Percentiles rank a stretch among this genome's conserved stretches.
Conservation (phyloP, 1,140 invertebrate genomes). For the Grapholita molesta region DNA sequence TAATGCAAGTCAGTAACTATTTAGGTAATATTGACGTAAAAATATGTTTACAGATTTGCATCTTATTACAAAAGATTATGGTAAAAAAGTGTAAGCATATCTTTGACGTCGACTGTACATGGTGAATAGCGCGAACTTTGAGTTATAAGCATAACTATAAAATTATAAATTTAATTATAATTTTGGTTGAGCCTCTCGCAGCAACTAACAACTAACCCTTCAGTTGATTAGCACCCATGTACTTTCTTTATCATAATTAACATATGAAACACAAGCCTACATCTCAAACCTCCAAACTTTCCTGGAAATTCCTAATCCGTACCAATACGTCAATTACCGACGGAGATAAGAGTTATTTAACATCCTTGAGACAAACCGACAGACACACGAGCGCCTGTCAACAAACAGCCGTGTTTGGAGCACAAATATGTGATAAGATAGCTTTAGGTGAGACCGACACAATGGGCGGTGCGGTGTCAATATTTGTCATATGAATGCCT, state of each 20-base stretch:
- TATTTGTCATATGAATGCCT: constrained; percentile 69
- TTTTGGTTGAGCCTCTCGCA: too few relatives aligned
- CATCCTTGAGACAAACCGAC: constrained; percentile 54
- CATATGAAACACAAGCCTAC: neutral
- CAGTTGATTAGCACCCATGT: neutral
- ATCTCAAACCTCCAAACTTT: constrained; percentile 25
- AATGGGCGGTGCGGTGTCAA: constrained; percentile 63
- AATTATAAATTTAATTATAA: too few relatives aligned
- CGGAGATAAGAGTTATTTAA: constrained; percentile 49
- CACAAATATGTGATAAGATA: constrained; percentile 72
- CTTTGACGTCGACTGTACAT: too few relatives aligned
- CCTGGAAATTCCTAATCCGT: constrained; percentile 45
- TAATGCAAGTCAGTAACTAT: too few relatives aligned
- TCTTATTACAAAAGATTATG: too few relatives aligned
- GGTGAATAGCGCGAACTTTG: too few relatives aligned
- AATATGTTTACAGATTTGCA: too few relatives aligned
- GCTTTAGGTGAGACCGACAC: constrained; percentile 69
- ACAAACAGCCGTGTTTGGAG: constrained; percentile 62
- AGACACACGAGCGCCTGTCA: constrained; percentile 70
- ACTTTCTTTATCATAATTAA: neutral
- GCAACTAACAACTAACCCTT: too few relatives aligned
- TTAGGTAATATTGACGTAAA: too few relatives aligned
- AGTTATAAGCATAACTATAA: too few relatives aligned
- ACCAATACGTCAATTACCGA: constrained; percentile 54
- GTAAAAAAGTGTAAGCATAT: too few relatives aligned